Percentiles rank a stretch among this genome's conserved stretches.
Evolutionary conservation across 2,797 vertebrate genomes (phyloP).

Genomic region (Sebastes cheni): DNA sequence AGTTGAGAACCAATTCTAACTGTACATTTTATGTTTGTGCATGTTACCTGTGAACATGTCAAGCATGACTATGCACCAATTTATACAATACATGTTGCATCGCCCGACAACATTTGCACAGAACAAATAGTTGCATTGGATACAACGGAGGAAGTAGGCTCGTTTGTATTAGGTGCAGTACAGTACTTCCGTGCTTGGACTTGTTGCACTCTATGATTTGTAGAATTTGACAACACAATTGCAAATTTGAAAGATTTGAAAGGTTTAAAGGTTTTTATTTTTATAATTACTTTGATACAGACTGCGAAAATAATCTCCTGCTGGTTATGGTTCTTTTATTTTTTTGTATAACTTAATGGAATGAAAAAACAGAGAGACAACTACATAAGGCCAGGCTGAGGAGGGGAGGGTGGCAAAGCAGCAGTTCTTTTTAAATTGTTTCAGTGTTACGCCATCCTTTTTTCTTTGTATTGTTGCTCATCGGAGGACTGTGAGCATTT

Average conservation of each 20-base stretch:
- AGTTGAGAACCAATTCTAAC: slow-evolving; percentile 57
- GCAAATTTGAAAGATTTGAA: slow-evolving; percentile 67
- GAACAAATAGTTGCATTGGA: slow-evolving; percentile 54
- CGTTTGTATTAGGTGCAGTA: slow-evolving; percentile 64
- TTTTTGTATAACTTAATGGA: slow-evolving; percentile 57
- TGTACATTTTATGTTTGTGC: slow-evolving; percentile 74
- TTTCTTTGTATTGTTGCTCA: slow-evolving; percentile 78
- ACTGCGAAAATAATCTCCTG: slow-evolving; percentile 67
- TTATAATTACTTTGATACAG: slow-evolving; percentile 88
- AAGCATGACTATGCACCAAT: slow-evolving; percentile 83
- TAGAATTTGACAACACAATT: slow-evolving; percentile 60
- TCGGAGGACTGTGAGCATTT: slow-evolving; percentile 76
- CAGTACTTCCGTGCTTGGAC: slow-evolving; percentile 62
- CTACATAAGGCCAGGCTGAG: slow-evolving; percentile 11
- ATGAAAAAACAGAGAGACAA: slow-evolving; percentile 21
- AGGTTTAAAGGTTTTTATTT: slow-evolving; percentile 83
- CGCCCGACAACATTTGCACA: slow-evolving; percentile 70
- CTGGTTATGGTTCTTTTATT: slow-evolving; percentile 67
- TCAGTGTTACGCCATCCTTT: slow-evolving; percentile 69
- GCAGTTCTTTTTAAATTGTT: slow-evolving; percentile 50
- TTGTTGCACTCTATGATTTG: slow-evolving; percentile 70
- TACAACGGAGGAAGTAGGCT: slow-evolving; percentile 50
- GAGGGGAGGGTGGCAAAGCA: slow-evolving; percentile 13
- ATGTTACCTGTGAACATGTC: slow-evolving; percentile 84
- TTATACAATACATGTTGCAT: slow-evolving; percentile 71